Evolutionary conservation across 37 sponge, comb jelly and placozoan genomes (phyloP).

Genomic region (Diacarnus erythraeanus): DNA sequence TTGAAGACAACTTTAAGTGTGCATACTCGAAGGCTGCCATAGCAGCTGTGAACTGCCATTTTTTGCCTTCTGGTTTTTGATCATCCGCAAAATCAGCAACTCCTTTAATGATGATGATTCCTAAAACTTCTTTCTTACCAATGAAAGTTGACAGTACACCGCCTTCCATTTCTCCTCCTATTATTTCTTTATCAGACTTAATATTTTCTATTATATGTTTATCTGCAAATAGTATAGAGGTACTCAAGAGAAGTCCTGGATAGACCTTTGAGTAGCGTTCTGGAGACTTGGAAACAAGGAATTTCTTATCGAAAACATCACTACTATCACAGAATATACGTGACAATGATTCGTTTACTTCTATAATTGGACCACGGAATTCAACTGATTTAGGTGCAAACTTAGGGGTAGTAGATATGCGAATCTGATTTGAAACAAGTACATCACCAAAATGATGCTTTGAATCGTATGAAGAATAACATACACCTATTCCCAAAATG

Average conservation of each 20-base stretch:
- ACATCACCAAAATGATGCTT: slow-evolving; percentile 19
- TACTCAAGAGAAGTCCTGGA: neutral
- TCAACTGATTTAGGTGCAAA: neutral
- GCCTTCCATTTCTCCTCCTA: slow-evolving; percentile 42
- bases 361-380: neutral
- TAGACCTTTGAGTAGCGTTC: neutral
- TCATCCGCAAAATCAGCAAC: slow-evolving; percentile 22
- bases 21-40: slow-evolving; percentile 21
- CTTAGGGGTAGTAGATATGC: neutral
- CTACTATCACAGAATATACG: neutral
- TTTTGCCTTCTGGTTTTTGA: neutral
- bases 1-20: too few species aligned
- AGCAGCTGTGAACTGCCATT: slow-evolving; percentile 40
- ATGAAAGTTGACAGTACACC: neutral
- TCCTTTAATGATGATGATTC: slow-evolving; percentile 27
- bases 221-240: neutral
- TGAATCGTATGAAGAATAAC: neutral
- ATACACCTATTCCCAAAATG: slow-evolving; percentile 8
- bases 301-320: neutral
- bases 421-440: slow-evolving; percentile 19
- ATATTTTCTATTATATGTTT: neutral
- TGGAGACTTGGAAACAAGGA: neutral
- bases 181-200: neutral
- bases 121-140: neutral
- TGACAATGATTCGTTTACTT: neutral